Base-by-base conservation (phyloP, 2,888 invertebrate species). In the Nineta flava region DNA sequence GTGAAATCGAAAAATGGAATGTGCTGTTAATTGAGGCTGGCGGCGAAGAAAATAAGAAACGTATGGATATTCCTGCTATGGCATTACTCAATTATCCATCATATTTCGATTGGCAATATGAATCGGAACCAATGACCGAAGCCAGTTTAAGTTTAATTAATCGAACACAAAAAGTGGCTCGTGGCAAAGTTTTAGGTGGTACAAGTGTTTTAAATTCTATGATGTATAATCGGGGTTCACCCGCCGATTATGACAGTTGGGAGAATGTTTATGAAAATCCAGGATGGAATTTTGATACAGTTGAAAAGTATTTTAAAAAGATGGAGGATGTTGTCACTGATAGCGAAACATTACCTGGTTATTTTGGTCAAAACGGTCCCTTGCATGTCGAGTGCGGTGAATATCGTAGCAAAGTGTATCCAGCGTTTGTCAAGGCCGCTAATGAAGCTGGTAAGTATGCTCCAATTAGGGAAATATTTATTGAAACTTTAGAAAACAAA, bases 151-250 rank as follows among this genome's bases (percentile, higher is more conserved):
- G 60, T 2, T 63, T 62, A 61, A 55, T 50, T 2, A 57, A 62
- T 16, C 57, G 58, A 1, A 58, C 56, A 43, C 68, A 68, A 53
- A 60, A 58, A 0, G 62, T 61, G 55, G 65, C 72, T 0, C 57
- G 70, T 45, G 90, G 88, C 3, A 86, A 83, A 63, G 84, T 85
- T 0, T 74, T 91, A 60, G 91, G 91, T 6, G 91, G 91, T 2
- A 81, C 81, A 7, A 83, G 83, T 54, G 79, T 83, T 0, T 68
- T 88, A 9, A 90, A 90, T 61, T 81, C 80, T 57, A 87, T 91
- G 87, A 79, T 83, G 58, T 86, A 83, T 58, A 83, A 82, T 0
- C 68, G 85, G 53, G 87, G 84, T 10, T 73, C 79, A 56, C 71
- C 73, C 1, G 65, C 70, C 3, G 88, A 90, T 59, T 91, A 83